Evolutionary conservation across 2,888 invertebrate species (phyloP), one percentile per base, ranked within the genome.

Genomic region (Nomada ruficornis): DNA sequence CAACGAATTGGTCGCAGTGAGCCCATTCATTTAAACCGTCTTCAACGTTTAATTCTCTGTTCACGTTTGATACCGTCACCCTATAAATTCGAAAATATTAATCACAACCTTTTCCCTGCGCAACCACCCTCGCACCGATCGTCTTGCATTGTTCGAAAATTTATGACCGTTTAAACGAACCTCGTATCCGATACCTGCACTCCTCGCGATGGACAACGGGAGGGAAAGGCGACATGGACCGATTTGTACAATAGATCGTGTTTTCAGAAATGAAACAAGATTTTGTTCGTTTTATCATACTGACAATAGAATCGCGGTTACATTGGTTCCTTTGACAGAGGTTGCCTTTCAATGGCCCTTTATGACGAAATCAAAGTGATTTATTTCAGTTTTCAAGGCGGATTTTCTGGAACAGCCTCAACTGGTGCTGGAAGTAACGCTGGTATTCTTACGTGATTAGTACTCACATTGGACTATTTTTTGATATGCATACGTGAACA

Each of bases 111-210:
- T 47, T 57, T 42, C 26, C 42, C 64, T 11, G 55, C n/a, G 15
- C 18, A 26, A 2, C 26, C n/a, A 20, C 13, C 71, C 77, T 59
- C 74, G 70, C 67, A 55, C 67, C 47, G 54, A 59, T 59, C 36
- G n/a, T 62, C 72, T 80, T 84, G 87, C 79, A 88, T 88, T 90
- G 90, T 91, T 87, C 86, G 82, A 85, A 80, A 90, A 92, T 92
- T 92, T 92, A 92, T 90, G 86, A 87, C 86, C 86, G 77, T 88
- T 89, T 86, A 86, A 89, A 89, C 83, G 86, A 87, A 84, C 88
- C 89, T 86, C 78, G 80, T 78, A n/a, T 85, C 85, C 84, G 76
- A 47, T 47, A 47, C 47, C 47, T 54, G 54, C 54, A 54, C 54
- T 5, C 18, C 20, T 54, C 54, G 54, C 54, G 18, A 54, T 20